Conservation (phyloP, 2,113 vertebrate species). For the Sceloporus tristichus region DNA sequence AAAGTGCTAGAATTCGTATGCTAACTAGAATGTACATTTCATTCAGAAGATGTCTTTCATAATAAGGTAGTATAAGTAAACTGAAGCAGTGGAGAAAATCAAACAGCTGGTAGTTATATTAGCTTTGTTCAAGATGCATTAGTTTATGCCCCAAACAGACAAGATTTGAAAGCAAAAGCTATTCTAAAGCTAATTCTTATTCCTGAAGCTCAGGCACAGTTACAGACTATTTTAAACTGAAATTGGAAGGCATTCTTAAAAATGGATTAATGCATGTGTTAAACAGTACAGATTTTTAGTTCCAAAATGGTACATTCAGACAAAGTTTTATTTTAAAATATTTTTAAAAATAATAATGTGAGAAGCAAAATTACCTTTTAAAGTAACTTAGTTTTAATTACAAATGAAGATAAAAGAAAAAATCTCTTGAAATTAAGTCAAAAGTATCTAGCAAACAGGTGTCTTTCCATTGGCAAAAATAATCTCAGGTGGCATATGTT, state of each 20-base stretch:
- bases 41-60: background rate
- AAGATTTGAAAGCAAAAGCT: background rate
- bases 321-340: background rate
- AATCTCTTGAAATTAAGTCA: background rate
- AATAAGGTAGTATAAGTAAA: background rate
- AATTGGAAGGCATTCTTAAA: constrained; percentile 11
- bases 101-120: background rate
- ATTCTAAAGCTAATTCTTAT: background rate
- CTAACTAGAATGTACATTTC: constrained; percentile 13
- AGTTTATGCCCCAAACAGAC: background rate
- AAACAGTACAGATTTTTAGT: constrained; percentile 8
- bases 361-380: background rate
- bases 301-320: background rate
- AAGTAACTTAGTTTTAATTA: background rate
- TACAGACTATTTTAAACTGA: background rate
- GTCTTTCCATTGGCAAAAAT: background rate
- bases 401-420: background rate
- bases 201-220: background rate
- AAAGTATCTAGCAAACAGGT: background rate
- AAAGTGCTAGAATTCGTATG: background rate
- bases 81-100: constrained; percentile 33
- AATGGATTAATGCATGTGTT: background rate
- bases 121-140: constrained; percentile 27
- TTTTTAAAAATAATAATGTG: background rate
- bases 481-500: background rate